Evolutionary conservation across 2,113 vertebrate species (phyloP).

Genomic region (Pardalotus punctatus): DNA sequence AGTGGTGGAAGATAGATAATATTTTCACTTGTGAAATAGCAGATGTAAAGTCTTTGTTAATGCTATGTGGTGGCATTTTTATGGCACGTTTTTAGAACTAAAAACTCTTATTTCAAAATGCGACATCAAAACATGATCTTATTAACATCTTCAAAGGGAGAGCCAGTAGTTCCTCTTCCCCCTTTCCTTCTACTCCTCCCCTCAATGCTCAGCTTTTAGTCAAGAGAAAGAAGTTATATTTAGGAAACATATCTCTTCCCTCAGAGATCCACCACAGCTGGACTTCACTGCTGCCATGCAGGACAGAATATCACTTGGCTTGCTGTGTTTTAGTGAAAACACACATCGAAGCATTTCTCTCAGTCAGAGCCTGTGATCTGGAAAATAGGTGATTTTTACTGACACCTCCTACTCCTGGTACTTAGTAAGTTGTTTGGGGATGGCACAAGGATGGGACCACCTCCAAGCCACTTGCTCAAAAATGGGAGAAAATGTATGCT

Average conservation of each 20-base stretch:
- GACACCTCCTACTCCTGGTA: background rate
- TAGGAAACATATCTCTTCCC: background rate
- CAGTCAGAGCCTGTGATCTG: background rate
- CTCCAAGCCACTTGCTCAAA: background rate
- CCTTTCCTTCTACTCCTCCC: background rate
- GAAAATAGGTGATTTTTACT: background rate
- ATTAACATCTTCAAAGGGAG: background rate
- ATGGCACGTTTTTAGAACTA: background rate
- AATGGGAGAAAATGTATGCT: background rate
- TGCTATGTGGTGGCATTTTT: background rate
- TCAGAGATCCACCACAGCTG: background rate
- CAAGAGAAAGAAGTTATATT: background rate
- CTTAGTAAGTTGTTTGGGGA: background rate
- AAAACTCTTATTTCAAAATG: slow-evolving; percentile 15
- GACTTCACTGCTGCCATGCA: background rate
- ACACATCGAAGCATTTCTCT: background rate
- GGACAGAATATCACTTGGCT: background rate
- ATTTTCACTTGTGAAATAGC: slow-evolving; percentile 11
- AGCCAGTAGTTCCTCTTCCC: background rate
- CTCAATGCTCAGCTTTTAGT: background rate
- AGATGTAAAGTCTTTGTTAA: background rate
- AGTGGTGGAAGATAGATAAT: background rate
- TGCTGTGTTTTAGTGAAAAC: background rate
- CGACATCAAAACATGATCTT: background rate
- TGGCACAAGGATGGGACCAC: background rate